Base-by-base conservation (phyloP, 2,888 invertebrate genomes). In the Pardosa pseudoannulata region DNA sequence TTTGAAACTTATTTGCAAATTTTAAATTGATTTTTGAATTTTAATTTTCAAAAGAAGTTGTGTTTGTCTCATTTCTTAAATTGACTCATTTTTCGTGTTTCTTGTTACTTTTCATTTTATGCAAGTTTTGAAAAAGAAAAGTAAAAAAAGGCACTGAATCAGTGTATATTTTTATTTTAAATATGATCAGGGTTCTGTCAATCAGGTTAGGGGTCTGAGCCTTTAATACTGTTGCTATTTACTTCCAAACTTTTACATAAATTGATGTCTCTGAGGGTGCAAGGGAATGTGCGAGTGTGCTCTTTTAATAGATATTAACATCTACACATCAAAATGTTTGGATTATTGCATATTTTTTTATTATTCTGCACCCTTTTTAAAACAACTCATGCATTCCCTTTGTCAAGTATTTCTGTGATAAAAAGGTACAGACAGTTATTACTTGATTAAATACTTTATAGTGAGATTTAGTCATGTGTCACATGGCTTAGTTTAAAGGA, bases 371-470 rank as follows among this genome's bases (percentile, higher is more conserved):
- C 56, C 36, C 64, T 68, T 74, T 5, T 72, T 46, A 56, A 67
- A 80, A 72, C 62, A 78, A 67, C 67, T 73, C 72, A 50, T 85
- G 83, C 83, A 85, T 85, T 85, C 83, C 83, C 73, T 72, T 70
- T 74, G 78, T 85, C 78, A 85, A 85, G 83, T 85, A 79, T 78
- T 73, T 85, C 83, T 85, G 83, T 85, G 83, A 85, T 85, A 85
- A 78, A 28, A 76, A 28, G 64, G 71, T 65, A 72, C 50, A 78
- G 50, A 85, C 83, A 85, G 83, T 85, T 83, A 78, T 73, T 83
- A 78, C 83, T 85, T 85, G 83, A 85, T 85, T 85, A 68, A 73
- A 50, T 85, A 39, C 64, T 78, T 85, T 85, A 62, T 78, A 85
- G 78, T 85, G 83, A 85, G 83, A 83, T 78, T 73, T 72, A 76